Evolutionary conservation across 2,113 vertebrate species (phyloP), one percentile per base, ranked within the genome.

Genomic region (Falco punctatus): DNA sequence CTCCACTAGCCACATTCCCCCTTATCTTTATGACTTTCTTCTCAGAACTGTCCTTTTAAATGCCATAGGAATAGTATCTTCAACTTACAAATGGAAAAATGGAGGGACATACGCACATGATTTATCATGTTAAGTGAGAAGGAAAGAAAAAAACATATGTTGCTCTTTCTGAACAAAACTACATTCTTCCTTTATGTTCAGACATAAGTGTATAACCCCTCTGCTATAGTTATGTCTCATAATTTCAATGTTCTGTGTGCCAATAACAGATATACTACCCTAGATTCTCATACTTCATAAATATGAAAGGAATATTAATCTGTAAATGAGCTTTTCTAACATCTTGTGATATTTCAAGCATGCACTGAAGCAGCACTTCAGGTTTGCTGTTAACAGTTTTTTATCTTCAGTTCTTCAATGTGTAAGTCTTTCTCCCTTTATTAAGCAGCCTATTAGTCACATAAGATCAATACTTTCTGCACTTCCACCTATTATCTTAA

Each of bases 241-340:
- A 0, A 10, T 80, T 85, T 79, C 83, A 80, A 12, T 66, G 27
- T 69, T 83, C 57, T 15, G 1, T 59, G 55, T 80, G 71, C 46
- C 73, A 88, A 38, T 40, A 90, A 30, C n/a, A 80, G 54, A 46
- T 85, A 87, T 33, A 80, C 35, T 74, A 81, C 48, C 49, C 49
- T 64, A 67, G 54, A 67, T 91, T 83, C 40, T 79, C 65, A 69
- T 93, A 30, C 20, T 89, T 86, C 73, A 70, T 61, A 79, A 69
- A 72, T 69, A 77, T 58, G 67, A 88, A 90, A 90, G 71, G 44
- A 96, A 71, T 92, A 88, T 75, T 92, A 83, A 71, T 88, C 93
- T 91, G 38, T 88, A 96, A 91, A 95, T 81, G 42, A 93, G 69
- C 26, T 84, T 92, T 94, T 73, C 73, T 85, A 95, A 79, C 42